Base-by-base conservation (phyloP, 2,888 invertebrate genomes). In the Platycheirus rosarum region DNA sequence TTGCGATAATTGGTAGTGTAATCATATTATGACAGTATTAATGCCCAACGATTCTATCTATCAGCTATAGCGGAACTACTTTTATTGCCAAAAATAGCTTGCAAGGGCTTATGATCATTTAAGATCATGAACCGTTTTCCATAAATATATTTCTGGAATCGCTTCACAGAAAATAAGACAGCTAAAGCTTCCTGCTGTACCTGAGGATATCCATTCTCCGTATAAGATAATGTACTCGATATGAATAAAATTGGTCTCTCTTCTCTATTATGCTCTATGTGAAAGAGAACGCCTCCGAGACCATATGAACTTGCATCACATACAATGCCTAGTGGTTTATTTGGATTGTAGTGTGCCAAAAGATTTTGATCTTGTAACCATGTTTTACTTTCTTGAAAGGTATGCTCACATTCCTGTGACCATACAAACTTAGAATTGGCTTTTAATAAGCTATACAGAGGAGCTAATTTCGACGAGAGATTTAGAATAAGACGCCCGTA, bases 121-220 rank as follows among this genome's bases (percentile, higher is more conserved):
- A 78, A 65, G 8, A 86, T 53, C 2, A 23, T 63, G 65, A 87
- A 85, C n/a, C 55, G 26, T 13, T 75, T 42, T 2, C 90, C 91
- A 78, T 85, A 88, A 2, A 91, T 35, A 79, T 88, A 91, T 35
- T 75, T 57, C 35, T 65, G 60, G 13, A 60, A 60, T 18, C 37
- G 8, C 32, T 53, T 53, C 9, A 46, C 35, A 11, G 46, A 23
- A 55, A 55, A 73, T 4, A 73, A 46, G 2, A 73, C 32, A 5
- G 73, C 55, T 11, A 65, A 40, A 5, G 55, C 48, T 37, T 63
- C 63, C n/a, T 46, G 40, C 9, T 73, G 23, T 13, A 53, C 8
- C 29, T 63, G 46, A 14, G 63, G 16, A 26, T 63, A 71, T 13
- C 32, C 35, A 48, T 63, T 20, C 16, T 76, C 55, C 5, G 76